Percentiles rank a stretch among this genome's conserved stretches.
Evolutionary conservation across 2,888 invertebrate species (phyloP).

Genomic region (Eremobia ochroleuca): DNA sequence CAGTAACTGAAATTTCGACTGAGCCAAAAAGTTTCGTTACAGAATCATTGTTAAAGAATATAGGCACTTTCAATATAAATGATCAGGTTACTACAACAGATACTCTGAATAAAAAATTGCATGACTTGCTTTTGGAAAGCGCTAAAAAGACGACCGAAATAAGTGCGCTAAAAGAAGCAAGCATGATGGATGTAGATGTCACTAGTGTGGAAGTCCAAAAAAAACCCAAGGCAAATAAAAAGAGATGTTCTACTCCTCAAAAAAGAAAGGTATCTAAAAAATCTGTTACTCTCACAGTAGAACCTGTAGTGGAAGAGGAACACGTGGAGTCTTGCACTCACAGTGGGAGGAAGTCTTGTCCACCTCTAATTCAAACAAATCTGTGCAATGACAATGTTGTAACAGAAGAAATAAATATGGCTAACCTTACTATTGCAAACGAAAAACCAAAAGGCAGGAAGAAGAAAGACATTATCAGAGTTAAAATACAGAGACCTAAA

Average conservation of each 20-base stretch:
- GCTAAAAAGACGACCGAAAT: conserved; percentile 76
- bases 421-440: conserved; percentile 42
- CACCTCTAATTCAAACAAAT: conserved; percentile 74
- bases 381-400: conserved; percentile 59
- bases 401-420: conserved; percentile 57
- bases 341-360: conserved; percentile 79
- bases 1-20: conserved; percentile 52
- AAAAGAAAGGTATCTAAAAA: conserved; percentile 73
- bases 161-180: conserved; percentile 51
- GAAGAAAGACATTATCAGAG: conserved; percentile 86
- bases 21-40: conserved; percentile 64
- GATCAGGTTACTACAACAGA: conserved; percentile 76
- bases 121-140: conserved; percentile 82
- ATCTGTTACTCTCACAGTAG: conserved; percentile 68
- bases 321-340: conserved; percentile 77
- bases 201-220: conserved; percentile 49
- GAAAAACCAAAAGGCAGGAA: conserved; percentile 70
- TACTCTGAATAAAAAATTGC: conserved; percentile 79
- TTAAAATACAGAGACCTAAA: conserved; percentile 84
- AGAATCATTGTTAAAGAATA: conserved; percentile 77
- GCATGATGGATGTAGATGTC: conserved; percentile 67
- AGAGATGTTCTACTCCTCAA: conserved; percentile 81
- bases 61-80: conserved; percentile 73
- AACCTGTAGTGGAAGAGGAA: conserved; percentile 80
- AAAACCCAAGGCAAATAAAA: conserved; percentile 68